A percentile compares a stretch with the other conserved stretches of the same genome.
These are phyloP conservation scores for Ambastaia sidthimunki DNA, from an alignment of 2,797 vertebrate genomes.

Conservation along the genomic window DNA sequence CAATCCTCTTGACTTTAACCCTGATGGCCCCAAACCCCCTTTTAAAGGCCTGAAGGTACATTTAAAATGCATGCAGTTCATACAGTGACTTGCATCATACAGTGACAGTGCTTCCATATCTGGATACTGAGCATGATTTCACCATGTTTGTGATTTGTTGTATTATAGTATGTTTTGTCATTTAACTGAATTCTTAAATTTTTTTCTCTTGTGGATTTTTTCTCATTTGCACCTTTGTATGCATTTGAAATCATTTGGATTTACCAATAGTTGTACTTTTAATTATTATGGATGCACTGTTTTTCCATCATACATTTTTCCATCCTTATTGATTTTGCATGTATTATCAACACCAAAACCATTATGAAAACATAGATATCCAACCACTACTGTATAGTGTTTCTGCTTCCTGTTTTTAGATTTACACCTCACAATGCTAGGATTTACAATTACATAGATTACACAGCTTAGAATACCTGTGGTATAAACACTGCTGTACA, in stretches of 20 bases:
- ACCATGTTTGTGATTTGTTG: not conserved
- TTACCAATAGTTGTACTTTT: not conserved
- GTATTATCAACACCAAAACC: not conserved
- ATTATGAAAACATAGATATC: not conserved
- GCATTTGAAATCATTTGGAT: not conserved
- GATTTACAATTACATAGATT: not conserved
- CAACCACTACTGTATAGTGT: not conserved
- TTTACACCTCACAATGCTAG: not conserved
- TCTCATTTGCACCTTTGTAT: not conserved
- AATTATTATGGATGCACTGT: not conserved
- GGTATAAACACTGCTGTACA: not conserved
- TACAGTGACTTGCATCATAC: conserved; percentile 5
- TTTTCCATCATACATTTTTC: not conserved
- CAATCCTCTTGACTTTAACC: conserved; percentile 94
- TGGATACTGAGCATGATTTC: not conserved
- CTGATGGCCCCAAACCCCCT: conserved; percentile 92
- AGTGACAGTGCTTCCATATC: not conserved
- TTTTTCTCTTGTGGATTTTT: not conserved
- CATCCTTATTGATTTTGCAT: not conserved
- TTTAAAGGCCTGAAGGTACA: conserved; percentile 98
- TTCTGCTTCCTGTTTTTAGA: not conserved
- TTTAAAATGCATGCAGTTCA: conserved; percentile 67
- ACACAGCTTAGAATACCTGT: not conserved
- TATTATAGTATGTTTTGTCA: not conserved
- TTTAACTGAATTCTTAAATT: not conserved